Conservation (phyloP, 2,113 vertebrate genomes). For the Cyprichromis sp. region DNA sequence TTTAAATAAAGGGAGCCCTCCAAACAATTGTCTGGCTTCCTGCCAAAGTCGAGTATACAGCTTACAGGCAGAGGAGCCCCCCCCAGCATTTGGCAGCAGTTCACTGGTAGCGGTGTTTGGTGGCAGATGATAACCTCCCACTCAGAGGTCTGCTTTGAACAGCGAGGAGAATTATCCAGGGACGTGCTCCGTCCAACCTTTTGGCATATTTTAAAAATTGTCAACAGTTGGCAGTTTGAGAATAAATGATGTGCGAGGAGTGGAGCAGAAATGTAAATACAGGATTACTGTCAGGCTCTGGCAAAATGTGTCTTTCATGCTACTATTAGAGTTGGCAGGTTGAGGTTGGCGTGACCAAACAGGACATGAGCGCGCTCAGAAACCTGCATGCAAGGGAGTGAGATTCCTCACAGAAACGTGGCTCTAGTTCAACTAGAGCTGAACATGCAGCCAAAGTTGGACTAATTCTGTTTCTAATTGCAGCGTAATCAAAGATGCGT, state of each 20-base stretch:
- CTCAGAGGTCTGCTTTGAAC: constrained; percentile 12
- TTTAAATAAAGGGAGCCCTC: background rate
- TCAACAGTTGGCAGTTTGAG: constrained; percentile 2
- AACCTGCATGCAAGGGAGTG: background rate
- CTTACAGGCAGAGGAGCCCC: background rate
- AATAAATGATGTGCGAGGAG: background rate
- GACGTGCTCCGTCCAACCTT: background rate
- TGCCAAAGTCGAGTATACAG: background rate
- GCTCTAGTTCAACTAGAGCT: background rate
- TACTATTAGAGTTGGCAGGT: constrained; percentile 9
- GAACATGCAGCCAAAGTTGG: background rate
- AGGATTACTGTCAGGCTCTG: constrained; percentile 15
- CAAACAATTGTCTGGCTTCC: constrained; percentile 17
- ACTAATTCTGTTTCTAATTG: background rate
- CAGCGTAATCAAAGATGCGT: background rate
- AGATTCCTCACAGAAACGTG: background rate
- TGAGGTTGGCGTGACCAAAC: background rate
- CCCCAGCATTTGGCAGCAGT: constrained; percentile 7
- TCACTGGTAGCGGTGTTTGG: background rate
- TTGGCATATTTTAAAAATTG: constrained; percentile 12
- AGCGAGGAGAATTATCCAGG: background rate
- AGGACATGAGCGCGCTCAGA: background rate
- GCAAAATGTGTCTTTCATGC: background rate
- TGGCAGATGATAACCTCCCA: constrained; percentile 32
- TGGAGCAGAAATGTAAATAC: constrained; percentile 14